Evolutionary conservation across 2,113 vertebrate genomes (phyloP), one percentile per base, ranked within the genome.

Genomic region (Equus quagga): DNA sequence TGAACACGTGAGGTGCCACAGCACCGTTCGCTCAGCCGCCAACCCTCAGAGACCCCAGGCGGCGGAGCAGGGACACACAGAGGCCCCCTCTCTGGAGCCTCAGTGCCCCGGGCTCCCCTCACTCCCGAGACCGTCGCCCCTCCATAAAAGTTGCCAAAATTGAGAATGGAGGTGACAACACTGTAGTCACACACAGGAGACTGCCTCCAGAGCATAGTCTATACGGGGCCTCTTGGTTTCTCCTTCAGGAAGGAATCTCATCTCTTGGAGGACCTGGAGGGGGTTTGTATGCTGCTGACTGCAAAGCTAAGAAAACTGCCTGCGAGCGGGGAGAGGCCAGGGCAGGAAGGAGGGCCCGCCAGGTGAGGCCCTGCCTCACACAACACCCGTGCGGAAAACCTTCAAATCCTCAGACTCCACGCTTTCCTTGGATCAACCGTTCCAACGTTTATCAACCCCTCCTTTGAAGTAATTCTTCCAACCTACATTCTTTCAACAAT

Each of bases 181-280:
- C 89, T 28, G n/a, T 64, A 41, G 54, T 49, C 14, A 79, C 24
- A 58, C 89, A 76, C 83, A 4, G 70, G 96, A 75, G 94, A 49
- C 94, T 65, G 51, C 0, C 94, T 83, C 82, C 14, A 54, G 8
- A 14, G 91, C 84, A 60, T 80, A 19, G 67, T 88, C 91, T 78
- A 64, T 64, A 89, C 13, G 36, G 13, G 14, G 76, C 92, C 95
- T 95, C 36, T 65, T 91, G 73, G 95, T 56, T 85, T 73, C 62
- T 87, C 96, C 95, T 82, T 91, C 84, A 64, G 88, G 91, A 91
- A 84, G 70, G 92, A 92, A 36, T 51, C 72, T 41, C 83, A 94
- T 80, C 92, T 97, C 84, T 36, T 86, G 33, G n/a, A 96, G 91
- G 56, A 58, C 83, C 92, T 73, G 51, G 79, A 83, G 88, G 76